Conservation (phyloP, 2,888 invertebrate species). For the Mimas tiliae region DNA sequence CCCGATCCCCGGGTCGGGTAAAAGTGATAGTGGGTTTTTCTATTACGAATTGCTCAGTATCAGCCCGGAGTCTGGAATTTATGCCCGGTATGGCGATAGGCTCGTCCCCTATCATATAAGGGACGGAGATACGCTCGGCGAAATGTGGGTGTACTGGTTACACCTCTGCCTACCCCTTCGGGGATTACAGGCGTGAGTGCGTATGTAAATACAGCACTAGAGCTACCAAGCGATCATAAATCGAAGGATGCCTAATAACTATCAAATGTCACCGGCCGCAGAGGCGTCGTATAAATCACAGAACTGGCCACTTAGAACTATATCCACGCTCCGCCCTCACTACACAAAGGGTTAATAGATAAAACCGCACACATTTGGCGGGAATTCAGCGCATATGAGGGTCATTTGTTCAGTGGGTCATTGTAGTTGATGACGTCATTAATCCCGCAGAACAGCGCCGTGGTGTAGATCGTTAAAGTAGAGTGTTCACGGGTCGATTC, state of each 20-base stretch:
- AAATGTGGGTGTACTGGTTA: too few relatives aligned
- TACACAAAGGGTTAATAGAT: conserved; percentile 38
- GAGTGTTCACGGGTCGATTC: background rate
- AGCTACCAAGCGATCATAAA: conserved; percentile 3
- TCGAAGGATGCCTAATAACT: conserved; percentile 9
- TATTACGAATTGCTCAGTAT: too few relatives aligned
- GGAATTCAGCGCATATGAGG: conserved; percentile 30
- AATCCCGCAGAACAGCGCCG: conserved; percentile 35
- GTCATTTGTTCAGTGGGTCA: conserved; percentile 41
- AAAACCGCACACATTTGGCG: conserved; percentile 35
- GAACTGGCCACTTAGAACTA: conserved; percentile 25
- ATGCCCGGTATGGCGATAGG: too few relatives aligned
- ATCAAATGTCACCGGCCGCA: conserved; percentile 7
- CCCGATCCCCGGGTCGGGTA: too few relatives aligned
- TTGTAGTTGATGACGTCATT: conserved; percentile 46
- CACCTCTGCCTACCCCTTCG: too few relatives aligned
- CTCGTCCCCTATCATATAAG: too few relatives aligned
- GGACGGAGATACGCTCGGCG: too few relatives aligned
- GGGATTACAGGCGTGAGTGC: too few relatives aligned
- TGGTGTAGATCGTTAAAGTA: conserved; percentile 30
- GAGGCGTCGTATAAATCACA: conserved; percentile 20
- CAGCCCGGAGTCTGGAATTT: too few relatives aligned
- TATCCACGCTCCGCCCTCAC: conserved; percentile 14
- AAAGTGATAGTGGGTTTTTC: too few relatives aligned
- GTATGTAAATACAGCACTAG: background rate